phyloP scores from a whole-genome alignment of 2,888 invertebrate species.

The Zhengitettix transpicula region DNA sequence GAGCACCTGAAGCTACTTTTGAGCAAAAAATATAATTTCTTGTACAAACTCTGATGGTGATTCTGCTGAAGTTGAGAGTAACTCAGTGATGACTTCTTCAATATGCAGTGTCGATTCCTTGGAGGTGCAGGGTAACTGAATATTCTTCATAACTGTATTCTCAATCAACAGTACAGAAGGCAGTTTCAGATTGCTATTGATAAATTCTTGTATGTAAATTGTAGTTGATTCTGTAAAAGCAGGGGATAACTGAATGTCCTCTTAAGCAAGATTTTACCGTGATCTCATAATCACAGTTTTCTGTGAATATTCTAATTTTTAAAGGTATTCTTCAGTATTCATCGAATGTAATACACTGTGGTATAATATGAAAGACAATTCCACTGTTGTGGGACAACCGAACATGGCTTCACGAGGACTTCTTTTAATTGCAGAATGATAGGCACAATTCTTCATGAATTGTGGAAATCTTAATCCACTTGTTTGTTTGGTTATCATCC shows the following conservation, averaged over 20 bases:
- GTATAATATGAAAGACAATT: not conserved
- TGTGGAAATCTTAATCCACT: too few relatives aligned
- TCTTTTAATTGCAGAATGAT: conserved; percentile 21
- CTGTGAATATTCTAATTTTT: not conserved
- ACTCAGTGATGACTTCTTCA: too few relatives aligned
- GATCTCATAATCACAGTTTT: not conserved
- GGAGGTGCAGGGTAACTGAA: not conserved
- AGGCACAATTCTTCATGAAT: conserved; percentile 24
- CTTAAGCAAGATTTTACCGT: not conserved
- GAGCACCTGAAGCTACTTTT: too few relatives aligned
- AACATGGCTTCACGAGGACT: conserved; percentile 23
- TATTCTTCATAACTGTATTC: not conserved
- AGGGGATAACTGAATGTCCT: not conserved
- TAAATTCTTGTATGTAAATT: not conserved
- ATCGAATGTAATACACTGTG: not conserved
- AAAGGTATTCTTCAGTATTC: not conserved
- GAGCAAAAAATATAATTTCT: not conserved
- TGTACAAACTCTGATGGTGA: not conserved
- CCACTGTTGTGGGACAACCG: conserved; percentile 11
- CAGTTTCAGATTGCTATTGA: not conserved
- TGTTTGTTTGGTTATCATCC: too few relatives aligned
- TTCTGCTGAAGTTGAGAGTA: not conserved
- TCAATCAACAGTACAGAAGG: not conserved
- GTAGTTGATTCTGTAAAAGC: not conserved
- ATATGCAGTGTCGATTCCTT: too few relatives aligned